Evolutionary conservation across 2,797 vertebrate species (phyloP), one percentile per base, ranked within the genome.

Genomic region (Salarias fasciatus): DNA sequence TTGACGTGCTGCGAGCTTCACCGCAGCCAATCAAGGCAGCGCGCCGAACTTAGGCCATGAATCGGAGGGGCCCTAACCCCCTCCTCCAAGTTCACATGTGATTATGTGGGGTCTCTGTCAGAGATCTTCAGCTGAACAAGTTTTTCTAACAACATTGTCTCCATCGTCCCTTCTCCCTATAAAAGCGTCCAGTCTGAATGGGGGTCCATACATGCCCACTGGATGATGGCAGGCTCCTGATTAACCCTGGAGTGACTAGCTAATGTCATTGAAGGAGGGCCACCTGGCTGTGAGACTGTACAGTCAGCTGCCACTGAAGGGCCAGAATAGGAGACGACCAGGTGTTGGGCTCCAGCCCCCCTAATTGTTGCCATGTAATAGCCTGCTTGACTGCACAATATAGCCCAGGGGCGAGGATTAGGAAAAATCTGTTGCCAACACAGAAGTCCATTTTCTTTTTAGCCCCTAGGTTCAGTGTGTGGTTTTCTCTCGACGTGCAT

Each of bases 161-260:
- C 80, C 55, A 71, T 78, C 75, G 48, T 68, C 72, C 60, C 54
- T 62, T 55, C 64, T 55, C 72, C 72, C 59, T 29, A 77, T 79
- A 92, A 94, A 93, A 93, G 89, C 85, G 84, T 77, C 80, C 81
- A 85, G 80, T 88, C 86, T 93, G 92, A 95, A 95, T 93, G 87
- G 92, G 58, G 90, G 91, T 93, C 89, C 79, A 81, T 71, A 75
- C 85, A 73, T 91, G 89, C 88, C 73, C 85, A 85, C 84, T 91
- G 87, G 87, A 86, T 84, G 89, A 89, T 86, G 85, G 79, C 89
- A 72, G 90, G 87, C 90, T 93, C 89, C 93, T 94, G 91, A 93
- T 96, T 95, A 95, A 95, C 95, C 95, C 94, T 94, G 85, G 91
- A 94, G 88, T 93, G 93, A 91, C 94, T 94, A 91, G 92, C 88